Evolutionary conservation across 2,113 vertebrate genomes (phyloP).

Genomic region (Pipa parva): DNA sequence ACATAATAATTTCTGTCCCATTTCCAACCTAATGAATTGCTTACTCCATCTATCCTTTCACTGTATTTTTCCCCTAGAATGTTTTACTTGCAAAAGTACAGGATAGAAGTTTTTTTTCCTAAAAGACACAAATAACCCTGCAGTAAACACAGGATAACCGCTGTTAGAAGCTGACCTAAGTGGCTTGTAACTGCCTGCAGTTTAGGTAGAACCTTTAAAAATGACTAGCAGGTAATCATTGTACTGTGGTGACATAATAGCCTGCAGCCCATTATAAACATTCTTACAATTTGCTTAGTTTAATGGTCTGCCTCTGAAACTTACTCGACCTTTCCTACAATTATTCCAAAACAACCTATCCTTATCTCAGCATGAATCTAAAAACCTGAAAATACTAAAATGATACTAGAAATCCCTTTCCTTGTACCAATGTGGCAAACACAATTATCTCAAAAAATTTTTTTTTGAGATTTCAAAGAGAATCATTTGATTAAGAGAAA

Average conservation of each 20-base stretch:
- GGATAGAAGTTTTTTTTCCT: background rate
- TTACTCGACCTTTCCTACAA: constrained; percentile 60
- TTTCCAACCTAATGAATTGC: constrained; percentile 1
- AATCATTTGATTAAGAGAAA: too few relatives aligned
- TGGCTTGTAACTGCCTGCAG: constrained; percentile 11
- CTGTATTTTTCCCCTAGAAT: constrained; percentile 40
- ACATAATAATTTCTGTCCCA: background rate
- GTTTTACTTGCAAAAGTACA: constrained; percentile 3
- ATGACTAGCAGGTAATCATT: constrained; percentile 14
- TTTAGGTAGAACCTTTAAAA: constrained; percentile 16
- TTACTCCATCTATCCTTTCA: constrained; percentile 22
- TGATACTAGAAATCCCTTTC: constrained; percentile 64
- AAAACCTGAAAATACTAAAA: constrained; percentile 74
- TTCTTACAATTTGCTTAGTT: constrained; percentile 45
- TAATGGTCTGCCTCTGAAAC: constrained; percentile 66
- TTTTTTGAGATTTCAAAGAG: too few relatives aligned
- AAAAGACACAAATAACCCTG: constrained; percentile 22
- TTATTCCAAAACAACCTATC: constrained; percentile 42
- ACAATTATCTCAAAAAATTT: constrained; percentile 50
- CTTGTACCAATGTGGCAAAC: constrained; percentile 77
- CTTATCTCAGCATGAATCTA: constrained; percentile 69
- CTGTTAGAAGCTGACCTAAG: constrained; percentile 1
- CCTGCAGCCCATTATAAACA: constrained; percentile 65
- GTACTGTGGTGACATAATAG: constrained; percentile 47
- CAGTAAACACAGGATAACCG: constrained; percentile 10